These are phyloP conservation scores for Byasa hedistus DNA, from an alignment of 2,888 invertebrate genomes.

Conservation along the genomic window DNA sequence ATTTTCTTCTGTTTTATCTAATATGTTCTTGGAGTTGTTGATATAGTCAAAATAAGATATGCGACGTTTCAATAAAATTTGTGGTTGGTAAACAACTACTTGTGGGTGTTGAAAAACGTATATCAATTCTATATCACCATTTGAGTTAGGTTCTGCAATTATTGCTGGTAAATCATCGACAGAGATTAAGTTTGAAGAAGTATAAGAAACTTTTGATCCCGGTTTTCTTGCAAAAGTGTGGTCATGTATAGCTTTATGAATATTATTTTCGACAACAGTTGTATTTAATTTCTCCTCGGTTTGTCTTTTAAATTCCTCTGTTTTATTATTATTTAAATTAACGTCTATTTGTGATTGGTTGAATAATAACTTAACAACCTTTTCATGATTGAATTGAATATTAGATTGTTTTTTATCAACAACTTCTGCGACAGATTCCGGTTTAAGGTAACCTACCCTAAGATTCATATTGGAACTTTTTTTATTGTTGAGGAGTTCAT, in stretches of 20 bases:
- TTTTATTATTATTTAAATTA: neutral
- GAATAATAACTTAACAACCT: neutral
- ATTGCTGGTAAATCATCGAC: constrained; percentile 10
- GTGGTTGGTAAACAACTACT: constrained; percentile 21
- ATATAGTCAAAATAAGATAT: constrained; percentile 21
- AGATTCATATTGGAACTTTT: too few species aligned
- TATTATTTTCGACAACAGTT: neutral
- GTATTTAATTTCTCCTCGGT: neutral
- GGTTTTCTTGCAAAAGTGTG: neutral
- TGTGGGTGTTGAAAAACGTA: constrained; percentile 23
- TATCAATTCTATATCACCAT: constrained; percentile 19
- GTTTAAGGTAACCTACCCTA: too few species aligned
- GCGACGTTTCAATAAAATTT: constrained; percentile 21
- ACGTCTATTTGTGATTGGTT: neutral
- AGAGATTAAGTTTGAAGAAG: neutral
- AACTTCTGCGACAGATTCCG: too few species aligned
- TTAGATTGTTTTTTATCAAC: too few species aligned
- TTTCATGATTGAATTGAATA: neutral
- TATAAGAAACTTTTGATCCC: neutral
- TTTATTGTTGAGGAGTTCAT: neutral
- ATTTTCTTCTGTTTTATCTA: constrained; percentile 10
- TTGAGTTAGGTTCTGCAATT: constrained; percentile 3
- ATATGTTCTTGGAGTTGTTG: constrained; percentile 21
- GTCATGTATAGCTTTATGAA: neutral
- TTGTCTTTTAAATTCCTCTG: neutral